Evolutionary conservation across 2,797 vertebrate species (phyloP).

Genomic region (Xyrichtys novacula): DNA sequence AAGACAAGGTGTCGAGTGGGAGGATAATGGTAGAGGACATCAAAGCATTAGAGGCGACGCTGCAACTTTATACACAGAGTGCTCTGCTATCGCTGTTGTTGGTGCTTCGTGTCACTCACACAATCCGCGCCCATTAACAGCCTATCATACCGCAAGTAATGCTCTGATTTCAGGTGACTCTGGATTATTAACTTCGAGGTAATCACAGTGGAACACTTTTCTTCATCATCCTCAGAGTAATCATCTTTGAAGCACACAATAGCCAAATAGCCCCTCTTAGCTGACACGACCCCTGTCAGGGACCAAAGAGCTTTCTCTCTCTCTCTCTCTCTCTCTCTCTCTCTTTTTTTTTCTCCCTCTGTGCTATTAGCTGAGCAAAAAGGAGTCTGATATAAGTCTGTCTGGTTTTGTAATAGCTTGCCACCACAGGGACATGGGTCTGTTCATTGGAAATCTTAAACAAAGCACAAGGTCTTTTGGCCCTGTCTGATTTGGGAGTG

Average conservation of each 20-base stretch:
- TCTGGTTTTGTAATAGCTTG: slow-evolving; percentile 73
- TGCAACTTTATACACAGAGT: slow-evolving; percentile 41
- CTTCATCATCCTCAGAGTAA: slow-evolving; percentile 44
- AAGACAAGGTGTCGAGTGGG: slow-evolving; percentile 54
- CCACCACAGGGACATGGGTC: slow-evolving; percentile 67
- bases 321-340: slow-evolving; percentile 22
- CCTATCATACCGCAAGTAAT: slow-evolving; percentile 46
- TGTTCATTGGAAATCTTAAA: slow-evolving; percentile 81
- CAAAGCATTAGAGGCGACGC: slow-evolving; percentile 56
- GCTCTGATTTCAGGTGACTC: slow-evolving; percentile 54
- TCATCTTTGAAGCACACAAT: slow-evolving; percentile 57
- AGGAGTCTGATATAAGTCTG: slow-evolving; percentile 66
- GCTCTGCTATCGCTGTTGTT: slow-evolving; percentile 45
- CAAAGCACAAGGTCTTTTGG: slow-evolving; percentile 78
- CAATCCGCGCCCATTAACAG: slow-evolving; percentile 53
- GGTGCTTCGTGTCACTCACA: slow-evolving; percentile 27
- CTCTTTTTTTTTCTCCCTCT: slow-evolving; percentile 28
- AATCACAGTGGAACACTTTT: slow-evolving; percentile 43
- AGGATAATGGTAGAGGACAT: slow-evolving; percentile 66
- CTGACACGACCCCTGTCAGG: slow-evolving; percentile 54
- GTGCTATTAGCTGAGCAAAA: slow-evolving; percentile 58
- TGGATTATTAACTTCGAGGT: slow-evolving; percentile 62
- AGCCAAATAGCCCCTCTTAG: slow-evolving; percentile 53
- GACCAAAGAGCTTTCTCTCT: slow-evolving; percentile 28
- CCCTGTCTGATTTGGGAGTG: slow-evolving; percentile 68